Evolutionary conservation across 2,797 vertebrate genomes (phyloP), one percentile per base, ranked within the genome.

Genomic region (Urophycis tenuis): DNA sequence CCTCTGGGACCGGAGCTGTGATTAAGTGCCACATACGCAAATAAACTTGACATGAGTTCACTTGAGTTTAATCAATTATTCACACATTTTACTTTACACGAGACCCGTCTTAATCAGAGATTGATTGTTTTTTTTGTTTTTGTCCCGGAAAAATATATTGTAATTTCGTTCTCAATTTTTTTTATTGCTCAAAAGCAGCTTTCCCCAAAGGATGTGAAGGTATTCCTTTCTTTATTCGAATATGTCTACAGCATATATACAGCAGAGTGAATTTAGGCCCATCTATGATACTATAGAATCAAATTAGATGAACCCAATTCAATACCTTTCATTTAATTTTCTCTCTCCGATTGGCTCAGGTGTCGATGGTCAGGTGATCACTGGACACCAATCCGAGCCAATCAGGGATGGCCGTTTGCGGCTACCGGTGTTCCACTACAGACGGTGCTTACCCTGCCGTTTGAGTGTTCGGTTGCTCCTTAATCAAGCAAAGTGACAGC

Each of bases 31-130:
- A 60, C 53, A 60, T 25, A 60, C 9, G 53, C 53, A 60, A 60
- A 60, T 60, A 60, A 60, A 60, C 22, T 25, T 60, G 53, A 60
- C 53, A 60, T 25, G 53, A 60, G 53, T 60, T 60, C 53, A 60
- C 53, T 60, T 9, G 53, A 60, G 53, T 60, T 60, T n/a, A n/a
- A 60, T 60, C 53, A 60, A 60, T 60, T 60, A 60, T 60, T 60
- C 53, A 60, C 53, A 60, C 53, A 19, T 60, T 60, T 60, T 60
- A 60, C 53, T 60, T 25, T 25, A 60, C 53, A 25, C 53, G 19
- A n/a, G n/a, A n/a, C 53, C 53, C 25, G 53, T 60, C 53, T n/a
- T 60, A n/a, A n/a, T 8, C 53, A 60, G 53, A 60, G 6, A 60
- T 25, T 60, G 22, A 60, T 60, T 25, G 53, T 25, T 60, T 60